A percentile compares a stretch with the other conserved stretches of the same genome.
These are phyloP conservation scores for Augochlora pura DNA, from an alignment of 1,140 invertebrate species.

Conservation along the genomic window DNA sequence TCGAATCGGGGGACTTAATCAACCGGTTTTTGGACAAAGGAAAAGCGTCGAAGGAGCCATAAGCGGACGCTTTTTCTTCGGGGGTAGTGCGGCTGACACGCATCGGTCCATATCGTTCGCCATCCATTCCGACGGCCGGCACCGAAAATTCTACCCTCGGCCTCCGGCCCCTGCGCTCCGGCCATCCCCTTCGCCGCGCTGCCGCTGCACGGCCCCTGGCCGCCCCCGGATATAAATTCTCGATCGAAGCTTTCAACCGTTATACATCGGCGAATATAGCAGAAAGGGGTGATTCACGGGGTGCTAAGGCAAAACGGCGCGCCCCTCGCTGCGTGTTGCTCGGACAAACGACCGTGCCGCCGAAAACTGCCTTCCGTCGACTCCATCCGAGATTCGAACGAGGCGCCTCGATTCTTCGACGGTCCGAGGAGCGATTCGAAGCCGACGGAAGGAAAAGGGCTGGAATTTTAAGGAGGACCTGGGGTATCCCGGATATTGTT, in stretches of 20 bases:
- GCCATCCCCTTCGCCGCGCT: not conserved
- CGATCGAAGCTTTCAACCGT: conserved; percentile 13
- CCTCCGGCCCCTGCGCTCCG: no score
- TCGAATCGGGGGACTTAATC: not conserved
- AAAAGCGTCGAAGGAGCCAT: conserved; percentile 3
- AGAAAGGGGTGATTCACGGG: conserved; percentile 19
- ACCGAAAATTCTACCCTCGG: not conserved
- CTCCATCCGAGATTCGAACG: not conserved
- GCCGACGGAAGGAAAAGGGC: no score
- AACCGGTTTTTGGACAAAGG: not conserved
- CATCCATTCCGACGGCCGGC: conserved; percentile 18
- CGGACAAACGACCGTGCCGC: conserved; percentile 22
- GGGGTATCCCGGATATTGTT: no score
- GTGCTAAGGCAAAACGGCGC: not conserved
- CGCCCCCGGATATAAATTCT: conserved; percentile 28
- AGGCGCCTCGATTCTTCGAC: not conserved
- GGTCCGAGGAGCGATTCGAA: no score
- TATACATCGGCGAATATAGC: conserved; percentile 24
- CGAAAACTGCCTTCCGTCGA: not conserved
- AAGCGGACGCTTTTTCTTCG: conserved; percentile 23
- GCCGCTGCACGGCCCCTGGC: no score
- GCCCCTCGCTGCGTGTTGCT: not conserved
- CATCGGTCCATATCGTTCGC: conserved; percentile 2
- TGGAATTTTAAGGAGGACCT: no score
- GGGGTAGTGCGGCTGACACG: not conserved